Evolutionary conservation across 2,888 invertebrate genomes (phyloP), one percentile per base, ranked within the genome.

Genomic region (Hydraecia micacea): DNA sequence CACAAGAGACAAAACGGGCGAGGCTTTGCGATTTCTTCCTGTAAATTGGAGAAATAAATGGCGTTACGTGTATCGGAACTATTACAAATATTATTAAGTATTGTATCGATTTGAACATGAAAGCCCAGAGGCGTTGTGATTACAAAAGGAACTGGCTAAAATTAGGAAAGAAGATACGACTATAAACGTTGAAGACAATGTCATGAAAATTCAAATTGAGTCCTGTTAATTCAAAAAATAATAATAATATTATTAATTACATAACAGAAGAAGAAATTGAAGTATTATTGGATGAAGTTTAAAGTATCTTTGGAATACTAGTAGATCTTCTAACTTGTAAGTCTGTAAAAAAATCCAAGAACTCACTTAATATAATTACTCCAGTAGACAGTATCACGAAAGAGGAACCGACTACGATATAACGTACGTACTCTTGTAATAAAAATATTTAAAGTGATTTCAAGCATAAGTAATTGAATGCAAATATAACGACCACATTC

Each of bases 21-120:
- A 81, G 72, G 42, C 80, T 82, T 83, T 79, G 81, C 84, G 86
- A 89, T 89, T 89, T 80, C 75, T 87, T 87, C 84, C 77, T 88
- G 82, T 76, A 85, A 86, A 90, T 87, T 87, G 82, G 83, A 80
- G 62, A 83, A 90, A 80, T 84, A 88, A 84, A 73, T 79, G 36
- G 36, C 36, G 42, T 79, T 80, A 83, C 88, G 83, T 81, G 79
- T 81, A 80, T 80, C 42, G 63, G 60, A 75, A 80, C 77, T 83
- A 72, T 71, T 63, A 75, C 66, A 72, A 81, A 86, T 80, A 82
- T 76, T 81, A 81, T 73, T 80, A 79, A 65, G 67, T 77, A 80
- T 84, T 79, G 74, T 73, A 75, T 66, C 49, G 46, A 60, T 58
- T 55, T 3, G 63, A 66, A 66, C 15, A 39, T 7, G 21, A 66